phyloP scores from a whole-genome alignment of 2,888 invertebrate genomes.

The Sabellastarte sp. region DNA sequence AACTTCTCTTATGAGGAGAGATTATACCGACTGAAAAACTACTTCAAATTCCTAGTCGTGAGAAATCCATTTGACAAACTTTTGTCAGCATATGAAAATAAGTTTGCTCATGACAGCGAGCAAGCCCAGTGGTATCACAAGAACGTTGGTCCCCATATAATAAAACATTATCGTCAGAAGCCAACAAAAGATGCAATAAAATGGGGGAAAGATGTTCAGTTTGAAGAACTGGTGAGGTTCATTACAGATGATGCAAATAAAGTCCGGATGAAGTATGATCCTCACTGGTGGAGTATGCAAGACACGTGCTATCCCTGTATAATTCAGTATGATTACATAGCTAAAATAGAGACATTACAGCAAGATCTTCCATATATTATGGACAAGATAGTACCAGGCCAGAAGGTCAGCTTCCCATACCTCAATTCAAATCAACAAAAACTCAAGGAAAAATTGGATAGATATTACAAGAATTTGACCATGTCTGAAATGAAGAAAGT shows the following conservation, averaged over 20 bases:
- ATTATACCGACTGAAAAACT: neutral
- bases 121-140: slow-evolving; percentile 1
- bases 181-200: neutral
- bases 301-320: neutral
- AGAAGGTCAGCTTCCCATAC: neutral
- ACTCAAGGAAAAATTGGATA: no score
- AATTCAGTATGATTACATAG: slow-evolving; percentile 1
- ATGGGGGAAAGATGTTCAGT: neutral
- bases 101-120: neutral
- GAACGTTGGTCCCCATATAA: neutral
- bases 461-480: no score
- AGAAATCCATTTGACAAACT: neutral
- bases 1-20: neutral
- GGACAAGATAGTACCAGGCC: neutral
- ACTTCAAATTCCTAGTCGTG: slow-evolving; percentile 1
- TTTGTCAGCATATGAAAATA: neutral
- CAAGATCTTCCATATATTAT: neutral
- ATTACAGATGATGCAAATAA: neutral
- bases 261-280: neutral
- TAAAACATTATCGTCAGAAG: neutral
- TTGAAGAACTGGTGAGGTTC: neutral
- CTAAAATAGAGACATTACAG: neutral
- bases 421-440: neutral
- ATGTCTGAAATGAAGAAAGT: no score
- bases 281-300: slow-evolving; percentile 1